These are phyloP conservation scores for Oreochromis spilurus DNA, from an alignment of 2,113 vertebrate species.

Conservation along the genomic window DNA sequence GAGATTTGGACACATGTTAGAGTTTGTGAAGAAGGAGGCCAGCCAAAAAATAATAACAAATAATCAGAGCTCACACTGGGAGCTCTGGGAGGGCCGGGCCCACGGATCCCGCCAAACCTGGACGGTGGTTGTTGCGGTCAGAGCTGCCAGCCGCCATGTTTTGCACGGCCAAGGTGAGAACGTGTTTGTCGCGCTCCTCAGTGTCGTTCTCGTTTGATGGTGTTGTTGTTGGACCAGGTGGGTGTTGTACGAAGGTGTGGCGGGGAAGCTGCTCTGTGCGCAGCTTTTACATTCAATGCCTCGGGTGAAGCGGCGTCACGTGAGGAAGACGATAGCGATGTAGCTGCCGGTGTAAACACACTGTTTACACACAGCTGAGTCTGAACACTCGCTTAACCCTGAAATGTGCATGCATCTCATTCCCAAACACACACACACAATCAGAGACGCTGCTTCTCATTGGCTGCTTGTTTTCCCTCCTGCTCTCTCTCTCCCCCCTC, in stretches of 20 bases:
- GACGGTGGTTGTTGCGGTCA: background rate
- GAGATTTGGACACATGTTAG: constrained; percentile 18
- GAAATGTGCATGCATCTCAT: fast-evolving
- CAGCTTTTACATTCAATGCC: background rate
- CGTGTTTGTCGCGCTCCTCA: background rate
- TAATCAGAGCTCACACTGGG: background rate
- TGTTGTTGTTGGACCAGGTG: background rate
- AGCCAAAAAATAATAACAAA: background rate
- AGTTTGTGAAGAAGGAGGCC: background rate
- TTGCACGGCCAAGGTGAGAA: constrained; percentile 54
- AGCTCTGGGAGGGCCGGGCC: background rate
- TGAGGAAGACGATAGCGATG: background rate
- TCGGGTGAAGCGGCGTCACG: background rate
- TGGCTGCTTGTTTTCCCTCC: constrained; percentile 14
- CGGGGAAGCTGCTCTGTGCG: background rate
- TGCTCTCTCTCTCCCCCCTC: background rate
- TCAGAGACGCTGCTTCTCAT: constrained; percentile 7
- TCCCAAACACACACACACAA: background rate
- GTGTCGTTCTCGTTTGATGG: background rate
- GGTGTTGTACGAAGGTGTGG: background rate
- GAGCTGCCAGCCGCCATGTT: constrained; percentile 46
- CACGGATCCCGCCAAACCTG: background rate
- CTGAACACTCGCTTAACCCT: background rate
- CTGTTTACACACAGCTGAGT: background rate
- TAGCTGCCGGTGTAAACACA: background rate